Conservation (phyloP, 2,113 vertebrate genomes). For the Pampusana beccarii region DNA sequence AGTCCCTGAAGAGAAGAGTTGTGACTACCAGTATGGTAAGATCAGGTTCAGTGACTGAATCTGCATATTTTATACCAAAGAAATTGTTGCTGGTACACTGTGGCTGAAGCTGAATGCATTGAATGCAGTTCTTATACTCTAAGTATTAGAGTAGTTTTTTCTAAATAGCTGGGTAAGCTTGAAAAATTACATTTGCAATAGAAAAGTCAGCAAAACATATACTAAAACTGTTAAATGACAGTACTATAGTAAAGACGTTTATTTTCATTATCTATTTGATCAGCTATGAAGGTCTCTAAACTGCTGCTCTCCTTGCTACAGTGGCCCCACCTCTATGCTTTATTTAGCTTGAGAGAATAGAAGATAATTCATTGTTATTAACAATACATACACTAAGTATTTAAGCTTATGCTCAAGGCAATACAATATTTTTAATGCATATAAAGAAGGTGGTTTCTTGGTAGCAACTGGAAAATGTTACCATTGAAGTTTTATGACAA, state of each 20-base stretch:
- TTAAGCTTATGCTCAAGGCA: not conserved
- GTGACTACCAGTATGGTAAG: not conserved
- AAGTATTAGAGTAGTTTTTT: not conserved
- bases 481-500: not conserved
- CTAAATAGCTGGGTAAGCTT: not conserved
- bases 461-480: not conserved
- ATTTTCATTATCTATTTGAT: not conserved
- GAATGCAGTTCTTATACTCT: not conserved
- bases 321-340: not conserved
- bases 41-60: not conserved
- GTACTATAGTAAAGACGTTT: not conserved
- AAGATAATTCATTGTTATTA: not conserved
- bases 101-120: not conserved
- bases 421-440: not conserved
- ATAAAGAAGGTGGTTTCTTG: not conserved
- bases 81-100: not conserved
- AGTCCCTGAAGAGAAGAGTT: not conserved
- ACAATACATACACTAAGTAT: not conserved
- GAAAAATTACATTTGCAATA: not conserved
- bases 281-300: not conserved
- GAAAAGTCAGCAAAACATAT: not conserved
- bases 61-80: not conserved
- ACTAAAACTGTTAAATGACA: not conserved
- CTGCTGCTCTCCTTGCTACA: not conserved
- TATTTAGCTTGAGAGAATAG: not conserved